Evolutionary conservation across 2,888 invertebrate species (phyloP), one percentile per base, ranked within the genome.

Genomic region (Spodoptera exigua): DNA sequence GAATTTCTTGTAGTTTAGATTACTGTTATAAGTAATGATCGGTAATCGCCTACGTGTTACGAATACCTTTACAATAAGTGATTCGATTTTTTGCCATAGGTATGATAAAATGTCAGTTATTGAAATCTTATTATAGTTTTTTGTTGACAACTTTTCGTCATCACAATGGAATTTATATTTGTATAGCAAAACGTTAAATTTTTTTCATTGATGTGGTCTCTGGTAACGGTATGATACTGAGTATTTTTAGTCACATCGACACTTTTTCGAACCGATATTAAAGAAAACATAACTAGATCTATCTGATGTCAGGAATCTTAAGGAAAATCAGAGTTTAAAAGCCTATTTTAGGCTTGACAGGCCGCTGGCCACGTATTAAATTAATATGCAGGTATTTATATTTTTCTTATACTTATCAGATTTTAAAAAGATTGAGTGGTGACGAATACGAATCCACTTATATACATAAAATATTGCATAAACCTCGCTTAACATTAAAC

Each of bases 101-200:
- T 62, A 1, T 39, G 40, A 55, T 11, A 34, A 60, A 60, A 34
- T 65, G 67, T 12, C 67, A 60, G 67, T 47, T 67, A 60, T 70
- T 65, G 55, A 70, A 70, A 70, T 47, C 47, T 37, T 18, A n/a
- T 59, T 37, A 14, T 21, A 70, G 35, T 69, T 70, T 27, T 69
- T 70, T 69, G 52, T 56, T 16, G 35, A 16, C 51, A 45, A 16
- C 9, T 52, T 54, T 55, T 70, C 49, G 60, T 52, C 45, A 44
- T 32, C 32, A 45, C 60, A 60, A 40, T 56, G 52, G 44, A 61
- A 52, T 70, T 69, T 48, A 52, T 65, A 61, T 69, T 70, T 69
- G 35, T 60, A 55, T 36, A 70, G 65, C 54, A 41, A 52, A 61
- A 55, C 40, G 41, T 60, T 18, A 34, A 35, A 36, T 54, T 70